phyloP scores from a whole-genome alignment of 2,113 vertebrate genomes.

The Istiophorus platypterus region DNA sequence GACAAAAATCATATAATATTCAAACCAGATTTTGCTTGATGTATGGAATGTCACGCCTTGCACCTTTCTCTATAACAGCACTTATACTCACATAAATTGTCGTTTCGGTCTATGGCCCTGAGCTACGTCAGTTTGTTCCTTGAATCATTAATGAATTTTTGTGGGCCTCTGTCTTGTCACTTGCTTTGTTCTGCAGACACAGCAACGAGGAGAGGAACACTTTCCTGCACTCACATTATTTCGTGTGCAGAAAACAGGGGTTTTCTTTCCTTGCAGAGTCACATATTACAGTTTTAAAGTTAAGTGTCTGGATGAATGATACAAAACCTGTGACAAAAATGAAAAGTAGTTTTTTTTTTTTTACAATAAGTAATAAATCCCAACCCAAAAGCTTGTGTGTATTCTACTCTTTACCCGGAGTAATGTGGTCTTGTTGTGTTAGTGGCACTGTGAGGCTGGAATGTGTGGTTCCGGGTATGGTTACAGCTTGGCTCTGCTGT shows the following conservation, averaged over 20 bases:
- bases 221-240: conserved; percentile 41
- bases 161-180: conserved; percentile 36
- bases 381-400: not conserved
- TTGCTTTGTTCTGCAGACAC: conserved; percentile 43
- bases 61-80: conserved; percentile 22
- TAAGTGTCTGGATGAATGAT: not conserved
- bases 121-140: conserved; percentile 14
- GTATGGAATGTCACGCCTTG: not conserved
- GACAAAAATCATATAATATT: not conserved
- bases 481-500: not conserved
- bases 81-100: conserved; percentile 21
- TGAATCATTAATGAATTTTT: conserved; percentile 36
- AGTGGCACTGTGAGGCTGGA: not conserved
- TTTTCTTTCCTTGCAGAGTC: not conserved
- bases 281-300: not conserved
- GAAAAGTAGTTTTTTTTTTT: not conserved
- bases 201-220: conserved; percentile 9
- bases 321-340: not conserved
- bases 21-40: not conserved
- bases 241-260: conserved; percentile 13
- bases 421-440: conserved; percentile 11
- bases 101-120: conserved; percentile 18
- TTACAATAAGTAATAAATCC: not conserved
- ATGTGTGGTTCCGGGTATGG: conserved; percentile 1
- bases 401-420: not conserved